A percentile compares a stretch with the other conserved stretches of the same genome.
Conservation (phyloP, 1,140 invertebrate species). For the Solen grandis region DNA sequence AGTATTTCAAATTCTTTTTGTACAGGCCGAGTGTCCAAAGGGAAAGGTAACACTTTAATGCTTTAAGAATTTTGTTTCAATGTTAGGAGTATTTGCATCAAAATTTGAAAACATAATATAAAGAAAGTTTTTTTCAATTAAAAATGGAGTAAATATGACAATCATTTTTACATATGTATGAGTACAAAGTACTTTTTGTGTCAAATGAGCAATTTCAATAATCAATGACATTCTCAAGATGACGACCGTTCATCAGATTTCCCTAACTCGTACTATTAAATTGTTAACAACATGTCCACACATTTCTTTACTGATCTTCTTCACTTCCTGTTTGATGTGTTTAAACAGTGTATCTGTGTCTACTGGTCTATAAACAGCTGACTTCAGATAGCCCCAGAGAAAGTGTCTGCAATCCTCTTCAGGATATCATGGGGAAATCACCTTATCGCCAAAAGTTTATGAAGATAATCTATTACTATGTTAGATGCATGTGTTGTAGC, state of each 20-base stretch:
- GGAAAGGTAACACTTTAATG: too few relatives aligned
- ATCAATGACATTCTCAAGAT: conserved; percentile 6
- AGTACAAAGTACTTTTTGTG: too few relatives aligned
- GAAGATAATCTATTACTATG: background rate
- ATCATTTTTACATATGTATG: too few relatives aligned
- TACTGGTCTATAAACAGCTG: background rate
- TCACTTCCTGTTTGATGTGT: conserved; percentile 13
- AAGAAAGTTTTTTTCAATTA: too few relatives aligned
- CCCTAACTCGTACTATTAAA: conserved; percentile 3
- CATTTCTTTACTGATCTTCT: conserved; percentile 22
- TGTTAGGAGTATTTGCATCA: too few relatives aligned
- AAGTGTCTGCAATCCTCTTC: background rate
- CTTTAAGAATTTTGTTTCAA: too few relatives aligned
- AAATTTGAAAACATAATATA: too few relatives aligned
- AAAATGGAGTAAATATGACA: too few relatives aligned
- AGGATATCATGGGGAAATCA: background rate
- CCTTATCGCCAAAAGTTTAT: background rate
- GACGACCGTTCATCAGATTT: background rate
- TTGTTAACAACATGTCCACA: conserved; percentile 3
- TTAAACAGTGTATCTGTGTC: background rate
- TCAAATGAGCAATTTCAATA: too few relatives aligned
- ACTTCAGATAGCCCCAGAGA: background rate
- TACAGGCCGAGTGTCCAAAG: too few relatives aligned
- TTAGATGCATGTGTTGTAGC: background rate
- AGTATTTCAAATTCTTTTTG: too few relatives aligned